Conservation (phyloP, 2,888 invertebrate genomes). For the Isotomurus palustris region DNA sequence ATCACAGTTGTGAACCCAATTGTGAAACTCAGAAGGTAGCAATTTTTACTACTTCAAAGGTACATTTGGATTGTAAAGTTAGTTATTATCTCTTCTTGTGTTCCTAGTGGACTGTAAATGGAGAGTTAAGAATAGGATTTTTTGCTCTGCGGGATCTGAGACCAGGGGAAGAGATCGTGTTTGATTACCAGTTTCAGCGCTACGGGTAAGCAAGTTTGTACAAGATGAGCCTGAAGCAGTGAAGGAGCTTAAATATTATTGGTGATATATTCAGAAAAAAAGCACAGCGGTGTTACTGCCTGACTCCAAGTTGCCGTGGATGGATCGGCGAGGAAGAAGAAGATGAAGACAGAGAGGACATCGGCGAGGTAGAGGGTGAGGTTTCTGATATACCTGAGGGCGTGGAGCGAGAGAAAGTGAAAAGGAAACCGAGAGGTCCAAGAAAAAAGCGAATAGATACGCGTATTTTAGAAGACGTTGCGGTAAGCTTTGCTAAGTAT, state of each 20-base stretch:
- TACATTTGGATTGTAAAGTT: neutral
- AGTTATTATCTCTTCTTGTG: neutral
- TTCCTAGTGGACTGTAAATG: slow-evolving; percentile 78
- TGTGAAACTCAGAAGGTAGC: slow-evolving; percentile 89
- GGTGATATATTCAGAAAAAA: slow-evolving; percentile 64
- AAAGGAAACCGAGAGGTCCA: slow-evolving; percentile 54
- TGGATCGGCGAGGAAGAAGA: slow-evolving; percentile 91
- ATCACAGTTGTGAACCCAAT: slow-evolving; percentile 98
- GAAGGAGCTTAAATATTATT: neutral
- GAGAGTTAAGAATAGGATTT: slow-evolving; percentile 91
- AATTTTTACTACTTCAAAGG: neutral
- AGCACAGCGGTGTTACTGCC: slow-evolving; percentile 94
- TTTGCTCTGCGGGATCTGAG: slow-evolving; percentile 80
- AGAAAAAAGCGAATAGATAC: slow-evolving; percentile 53
- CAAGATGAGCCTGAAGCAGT: neutral
- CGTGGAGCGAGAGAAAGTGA: slow-evolving; percentile 35
- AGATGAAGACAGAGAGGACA: slow-evolving; percentile 49
- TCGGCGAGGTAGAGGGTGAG: slow-evolving; percentile 48
- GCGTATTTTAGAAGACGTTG: slow-evolving; percentile 59
- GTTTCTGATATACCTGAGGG: slow-evolving; percentile 49
- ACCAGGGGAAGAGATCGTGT: slow-evolving; percentile 92
- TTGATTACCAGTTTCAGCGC: slow-evolving; percentile 96
- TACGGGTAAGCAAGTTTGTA: slow-evolving; percentile 68
- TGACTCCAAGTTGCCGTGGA: slow-evolving; percentile 81
- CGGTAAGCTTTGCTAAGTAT: slow-evolving; percentile 52